These are phyloP conservation scores for Bombus breviceps DNA, from an alignment of 1,140 invertebrate genomes.

Conservation along the genomic window DNA sequence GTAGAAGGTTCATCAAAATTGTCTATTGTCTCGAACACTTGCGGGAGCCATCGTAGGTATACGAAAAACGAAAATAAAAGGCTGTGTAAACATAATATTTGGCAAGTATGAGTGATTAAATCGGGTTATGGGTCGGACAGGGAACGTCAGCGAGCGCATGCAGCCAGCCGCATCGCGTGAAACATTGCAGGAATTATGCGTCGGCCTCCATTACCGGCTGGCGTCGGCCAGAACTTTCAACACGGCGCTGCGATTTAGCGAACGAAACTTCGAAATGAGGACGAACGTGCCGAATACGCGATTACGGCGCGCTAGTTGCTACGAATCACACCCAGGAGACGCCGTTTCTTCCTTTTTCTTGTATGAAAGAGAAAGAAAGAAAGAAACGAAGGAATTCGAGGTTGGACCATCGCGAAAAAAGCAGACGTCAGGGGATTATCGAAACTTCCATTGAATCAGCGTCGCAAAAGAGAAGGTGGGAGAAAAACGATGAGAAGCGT, in stretches of 20 bases:
- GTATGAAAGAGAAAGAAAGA: too few species aligned
- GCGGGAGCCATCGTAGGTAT: too few species aligned
- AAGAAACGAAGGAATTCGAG: neutral
- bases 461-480: too few species aligned
- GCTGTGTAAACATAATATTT: neutral
- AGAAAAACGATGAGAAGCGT: too few species aligned
- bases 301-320: neutral
- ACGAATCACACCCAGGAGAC: neutral
- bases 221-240: slow-evolving; percentile 31
- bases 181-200: slow-evolving; percentile 46
- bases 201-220: slow-evolving; percentile 35
- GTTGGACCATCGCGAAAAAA: neutral
- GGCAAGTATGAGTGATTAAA: slow-evolving; percentile 20
- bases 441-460: neutral
- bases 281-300: slow-evolving; percentile 38
- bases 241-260: slow-evolving; percentile 30
- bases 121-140: slow-evolving; percentile 16
- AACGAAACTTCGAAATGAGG: slow-evolving; percentile 33
- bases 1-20: too few species aligned
- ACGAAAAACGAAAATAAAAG: neutral
- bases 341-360: neutral
- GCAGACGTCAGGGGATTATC: neutral
- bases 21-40: too few species aligned
- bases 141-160: slow-evolving; percentile 24
- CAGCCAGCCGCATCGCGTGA: slow-evolving; percentile 35